Evolutionary conservation across 1,140 invertebrate species (phyloP), one percentile per base, ranked within the genome.

Genomic region (Bombus picipes): DNA sequence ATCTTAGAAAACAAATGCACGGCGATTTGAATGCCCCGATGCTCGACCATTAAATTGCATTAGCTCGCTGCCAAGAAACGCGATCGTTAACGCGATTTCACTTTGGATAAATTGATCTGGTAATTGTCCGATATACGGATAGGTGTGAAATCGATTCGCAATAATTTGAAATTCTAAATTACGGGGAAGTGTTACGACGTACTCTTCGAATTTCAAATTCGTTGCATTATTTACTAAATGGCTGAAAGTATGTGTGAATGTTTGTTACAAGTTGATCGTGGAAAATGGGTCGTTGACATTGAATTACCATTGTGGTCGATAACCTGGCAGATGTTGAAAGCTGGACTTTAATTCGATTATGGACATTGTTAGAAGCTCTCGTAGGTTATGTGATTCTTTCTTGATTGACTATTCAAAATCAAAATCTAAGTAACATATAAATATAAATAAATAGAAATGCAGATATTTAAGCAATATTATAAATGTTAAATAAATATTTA

Each of bases 381-480:
- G 47, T 53, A 22, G 6, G 47, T 22, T 0, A 18, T 22, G 6
- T 8, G 47, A 8, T 53, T 53, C 18, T 22, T 53, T 53, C 47
- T 6, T 22, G 18, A 53, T 22, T 53, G 18, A 53, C 1, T 53
- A 53, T 22, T 53, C 18, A 6, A 53, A 53, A 53, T 53, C 1
- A 8, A 53, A 53, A 22, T 28, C 8, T 28, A 28, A 59, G 25
- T 9, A 28, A 59, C 9, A n/a, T 28, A n/a, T 28, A 0, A 12
- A 62, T 10, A 0, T 4, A 2, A 28, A n/a, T 53, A 22, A 28
- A 59, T 59, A 28, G 0, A 28, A 13, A 62, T n/a, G 10, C 28
- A n/a, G 13, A 62, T 13, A 1, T n/a, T 62, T n/a, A 0, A 13
- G 12, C 0, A 0, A 4, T n/a, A 13, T 62, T n/a, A 4, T 13